Conservation (phyloP, 2,113 vertebrate genomes). For the Noturus placidus region DNA sequence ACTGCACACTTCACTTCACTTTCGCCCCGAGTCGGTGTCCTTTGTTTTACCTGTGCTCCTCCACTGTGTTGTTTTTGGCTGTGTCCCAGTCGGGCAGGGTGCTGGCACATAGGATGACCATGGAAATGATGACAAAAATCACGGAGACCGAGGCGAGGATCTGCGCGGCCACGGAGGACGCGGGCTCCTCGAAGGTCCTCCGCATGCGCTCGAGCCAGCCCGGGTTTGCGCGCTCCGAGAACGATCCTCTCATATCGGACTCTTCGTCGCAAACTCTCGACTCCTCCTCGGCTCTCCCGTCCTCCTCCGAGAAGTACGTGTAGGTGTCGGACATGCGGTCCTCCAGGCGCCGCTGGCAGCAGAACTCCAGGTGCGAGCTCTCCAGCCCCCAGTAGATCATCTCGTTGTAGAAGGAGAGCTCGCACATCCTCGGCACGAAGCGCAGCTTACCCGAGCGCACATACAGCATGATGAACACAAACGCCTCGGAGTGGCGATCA, state of each 20-base stretch:
- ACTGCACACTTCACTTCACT: neutral
- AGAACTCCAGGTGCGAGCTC: constrained; percentile 90
- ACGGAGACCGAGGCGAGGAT: constrained; percentile 92
- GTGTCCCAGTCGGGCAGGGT: constrained; percentile 96
- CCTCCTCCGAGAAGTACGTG: constrained; percentile 81
- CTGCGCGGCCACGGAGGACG: constrained; percentile 91
- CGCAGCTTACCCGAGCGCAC: constrained; percentile 94
- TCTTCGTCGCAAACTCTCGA: constrained; percentile 35
- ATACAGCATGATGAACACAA: constrained; percentile 95
- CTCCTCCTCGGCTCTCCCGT: constrained; percentile 65
- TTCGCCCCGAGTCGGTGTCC: neutral
- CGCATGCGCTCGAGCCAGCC: constrained; percentile 91
- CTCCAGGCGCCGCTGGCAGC: constrained; percentile 94
- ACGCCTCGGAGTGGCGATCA: constrained; percentile 95
- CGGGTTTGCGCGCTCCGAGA: constrained; percentile 59
- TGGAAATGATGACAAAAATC: constrained; percentile 94
- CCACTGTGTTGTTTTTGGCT: constrained; percentile 87
- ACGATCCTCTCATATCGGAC: constrained; percentile 34
- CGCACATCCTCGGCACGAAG: constrained; percentile 95
- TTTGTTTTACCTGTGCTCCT: constrained; percentile 93
- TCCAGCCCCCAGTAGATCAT: constrained; percentile 98
- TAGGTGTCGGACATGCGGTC: constrained; percentile 94
- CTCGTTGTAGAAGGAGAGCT: constrained; percentile 97
- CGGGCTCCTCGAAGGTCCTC: constrained; percentile 92
- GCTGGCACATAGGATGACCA: constrained; percentile 96